These are phyloP conservation scores for Falco berigora DNA, from an alignment of 2,797 vertebrate genomes.

Conservation along the genomic window DNA sequence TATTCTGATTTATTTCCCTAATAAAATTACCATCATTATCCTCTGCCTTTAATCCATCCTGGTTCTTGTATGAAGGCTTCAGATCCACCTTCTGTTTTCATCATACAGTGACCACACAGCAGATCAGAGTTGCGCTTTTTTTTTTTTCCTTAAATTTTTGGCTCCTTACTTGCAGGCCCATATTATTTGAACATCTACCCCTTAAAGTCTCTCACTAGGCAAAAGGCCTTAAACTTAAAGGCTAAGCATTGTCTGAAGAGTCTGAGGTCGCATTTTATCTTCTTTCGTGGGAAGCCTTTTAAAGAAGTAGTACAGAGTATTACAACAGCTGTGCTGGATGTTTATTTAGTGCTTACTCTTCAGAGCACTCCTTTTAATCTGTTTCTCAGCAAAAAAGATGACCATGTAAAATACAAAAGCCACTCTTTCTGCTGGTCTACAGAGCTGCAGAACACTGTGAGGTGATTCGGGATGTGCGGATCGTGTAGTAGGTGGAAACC, in stretches of 20 bases:
- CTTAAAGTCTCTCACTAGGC: not conserved
- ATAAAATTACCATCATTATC: not conserved
- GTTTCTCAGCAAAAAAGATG: not conserved
- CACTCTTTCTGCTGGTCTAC: not conserved
- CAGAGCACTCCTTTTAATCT: not conserved
- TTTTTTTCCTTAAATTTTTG: not conserved
- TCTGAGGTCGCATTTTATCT: not conserved
- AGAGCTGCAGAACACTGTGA: not conserved
- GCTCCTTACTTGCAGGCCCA: not conserved
- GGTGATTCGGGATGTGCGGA: accelerated
- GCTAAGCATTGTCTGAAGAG: not conserved
- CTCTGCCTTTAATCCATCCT: not conserved
- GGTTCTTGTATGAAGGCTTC: not conserved
- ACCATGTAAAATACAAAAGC: not conserved
- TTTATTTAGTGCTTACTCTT: not conserved
- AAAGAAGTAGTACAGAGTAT: not conserved
- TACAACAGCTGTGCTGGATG: not conserved
- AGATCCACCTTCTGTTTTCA: not conserved
- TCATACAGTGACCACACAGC: not conserved
- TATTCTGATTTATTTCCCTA: conserved; percentile 32
- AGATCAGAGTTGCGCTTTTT: not conserved
- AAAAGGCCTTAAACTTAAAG: not conserved
- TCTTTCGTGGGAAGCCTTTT: not conserved
- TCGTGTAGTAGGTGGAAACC: not conserved
- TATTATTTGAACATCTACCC: not conserved